Percentiles rank a stretch among this genome's conserved stretches.
These are phyloP conservation scores for Caenorhabditis becei DNA, from an alignment of 2,888 invertebrate species.

Conservation along the genomic window DNA sequence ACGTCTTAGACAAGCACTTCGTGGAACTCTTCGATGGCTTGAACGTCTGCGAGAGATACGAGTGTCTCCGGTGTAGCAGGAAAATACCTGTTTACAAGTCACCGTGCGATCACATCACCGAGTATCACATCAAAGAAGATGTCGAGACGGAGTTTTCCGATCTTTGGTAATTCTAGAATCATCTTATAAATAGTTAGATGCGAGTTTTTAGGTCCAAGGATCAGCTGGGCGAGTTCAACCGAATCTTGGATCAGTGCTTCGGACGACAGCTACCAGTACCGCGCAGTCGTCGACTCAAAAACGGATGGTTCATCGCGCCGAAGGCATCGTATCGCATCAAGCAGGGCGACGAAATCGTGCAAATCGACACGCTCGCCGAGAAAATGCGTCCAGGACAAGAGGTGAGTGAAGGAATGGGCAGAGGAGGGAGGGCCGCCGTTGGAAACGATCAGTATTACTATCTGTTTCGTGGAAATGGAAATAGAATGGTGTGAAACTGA, in stretches of 20 bases:
- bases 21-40: neutral
- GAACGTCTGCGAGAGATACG: constrained; percentile 26
- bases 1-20: constrained; percentile 29
- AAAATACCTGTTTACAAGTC: constrained; percentile 37
- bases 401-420: constrained; percentile 8
- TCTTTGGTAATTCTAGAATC: constrained; percentile 30
- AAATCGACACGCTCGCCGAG: constrained; percentile 9
- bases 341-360: constrained; percentile 11
- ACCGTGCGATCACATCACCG: constrained; percentile 54
- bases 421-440: neutral
- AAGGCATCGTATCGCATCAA: constrained; percentile 35
- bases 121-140: constrained; percentile 8
- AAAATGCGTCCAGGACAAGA: constrained; percentile 6
- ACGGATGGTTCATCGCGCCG: neutral
- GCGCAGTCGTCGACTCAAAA: constrained; percentile 28
- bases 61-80: constrained; percentile 26
- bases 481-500: constrained; percentile 26
- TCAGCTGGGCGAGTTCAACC: constrained; percentile 22
- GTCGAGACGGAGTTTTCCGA: constrained; percentile 29
- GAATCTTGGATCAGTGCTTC: constrained; percentile 30
- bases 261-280: constrained; percentile 41
- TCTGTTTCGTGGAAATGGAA: constrained; percentile 35
- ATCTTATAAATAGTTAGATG: neutral
- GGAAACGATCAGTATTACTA: constrained; percentile 3
- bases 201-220: constrained; percentile 25